phyloP scores from a whole-genome alignment of 2,797 vertebrate genomes.

The Alcedo atthis region DNA sequence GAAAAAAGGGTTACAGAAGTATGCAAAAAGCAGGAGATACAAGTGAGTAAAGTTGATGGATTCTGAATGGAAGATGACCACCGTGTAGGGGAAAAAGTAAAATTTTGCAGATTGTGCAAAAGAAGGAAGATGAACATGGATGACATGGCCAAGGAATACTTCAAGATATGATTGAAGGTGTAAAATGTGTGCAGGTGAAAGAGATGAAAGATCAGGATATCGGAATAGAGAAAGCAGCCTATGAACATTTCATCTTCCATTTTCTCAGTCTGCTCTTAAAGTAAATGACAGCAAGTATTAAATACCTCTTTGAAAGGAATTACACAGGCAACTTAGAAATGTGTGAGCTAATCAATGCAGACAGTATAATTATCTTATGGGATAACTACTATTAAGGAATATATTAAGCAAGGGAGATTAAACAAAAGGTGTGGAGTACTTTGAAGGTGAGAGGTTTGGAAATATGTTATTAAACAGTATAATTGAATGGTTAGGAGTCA shows the following conservation, averaged over 20 bases:
- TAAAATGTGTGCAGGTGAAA: background rate
- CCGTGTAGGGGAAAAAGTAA: background rate
- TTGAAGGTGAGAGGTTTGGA: background rate
- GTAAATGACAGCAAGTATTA: background rate
- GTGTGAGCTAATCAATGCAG: background rate
- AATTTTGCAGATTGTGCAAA: background rate
- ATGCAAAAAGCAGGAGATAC: background rate
- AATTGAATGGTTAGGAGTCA: background rate
- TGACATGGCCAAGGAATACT: background rate
- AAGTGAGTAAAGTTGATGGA: background rate
- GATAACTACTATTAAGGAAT: background rate
- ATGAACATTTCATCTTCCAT: background rate
- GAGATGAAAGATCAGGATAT: rapidly evolving
- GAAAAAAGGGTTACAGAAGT: background rate
- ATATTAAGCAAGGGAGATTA: background rate
- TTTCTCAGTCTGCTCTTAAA: background rate
- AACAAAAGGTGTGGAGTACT: background rate
- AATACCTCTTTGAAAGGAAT: background rate
- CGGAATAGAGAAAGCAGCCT: background rate
- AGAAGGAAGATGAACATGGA: background rate
- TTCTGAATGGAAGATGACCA: background rate
- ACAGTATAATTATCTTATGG: background rate
- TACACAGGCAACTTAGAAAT: background rate
- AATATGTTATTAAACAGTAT: background rate
- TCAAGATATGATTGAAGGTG: background rate